Evolutionary conservation across 2,113 vertebrate genomes (phyloP).

Genomic region (Pluvialis apricaria): DNA sequence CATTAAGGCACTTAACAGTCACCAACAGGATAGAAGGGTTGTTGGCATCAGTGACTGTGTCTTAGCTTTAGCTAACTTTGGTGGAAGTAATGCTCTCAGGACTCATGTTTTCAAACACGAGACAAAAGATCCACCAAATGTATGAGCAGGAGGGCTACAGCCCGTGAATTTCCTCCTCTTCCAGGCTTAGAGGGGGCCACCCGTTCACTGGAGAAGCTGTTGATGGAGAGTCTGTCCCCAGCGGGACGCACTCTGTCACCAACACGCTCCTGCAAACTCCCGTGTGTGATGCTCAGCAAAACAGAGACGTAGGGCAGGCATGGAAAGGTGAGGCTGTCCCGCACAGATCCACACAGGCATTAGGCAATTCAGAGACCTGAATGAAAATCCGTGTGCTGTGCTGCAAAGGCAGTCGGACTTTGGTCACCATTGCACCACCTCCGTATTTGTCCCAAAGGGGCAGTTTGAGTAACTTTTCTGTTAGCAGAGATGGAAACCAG

Average conservation of each 20-base stretch:
- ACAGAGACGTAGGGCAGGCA: neutral
- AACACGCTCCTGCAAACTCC: fast-evolving
- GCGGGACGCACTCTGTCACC: fast-evolving
- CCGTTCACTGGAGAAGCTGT: fast-evolving
- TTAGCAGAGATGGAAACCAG: neutral
- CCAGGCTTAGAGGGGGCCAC: neutral
- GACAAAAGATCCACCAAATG: neutral
- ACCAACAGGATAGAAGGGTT: neutral
- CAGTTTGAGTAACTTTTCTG: neutral
- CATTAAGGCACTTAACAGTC: neutral
- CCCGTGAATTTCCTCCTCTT: neutral
- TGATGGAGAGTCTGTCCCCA: neutral
- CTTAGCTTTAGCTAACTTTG: neutral
- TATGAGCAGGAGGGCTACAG: neutral
- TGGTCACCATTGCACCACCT: neutral
- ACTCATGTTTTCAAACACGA: neutral
- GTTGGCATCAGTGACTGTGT: neutral
- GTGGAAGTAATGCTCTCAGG: neutral
- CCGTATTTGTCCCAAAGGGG: neutral
- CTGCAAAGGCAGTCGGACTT: fast-evolving
- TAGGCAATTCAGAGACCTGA: neutral
- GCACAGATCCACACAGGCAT: fast-evolving
- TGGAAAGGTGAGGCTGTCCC: neutral
- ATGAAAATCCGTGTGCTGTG: neutral
- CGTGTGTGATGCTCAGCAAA: fast-evolving